Evolutionary conservation across 2,888 invertebrate genomes (phyloP), one percentile per base, ranked within the genome.

Genomic region (Netelia melanura): DNA sequence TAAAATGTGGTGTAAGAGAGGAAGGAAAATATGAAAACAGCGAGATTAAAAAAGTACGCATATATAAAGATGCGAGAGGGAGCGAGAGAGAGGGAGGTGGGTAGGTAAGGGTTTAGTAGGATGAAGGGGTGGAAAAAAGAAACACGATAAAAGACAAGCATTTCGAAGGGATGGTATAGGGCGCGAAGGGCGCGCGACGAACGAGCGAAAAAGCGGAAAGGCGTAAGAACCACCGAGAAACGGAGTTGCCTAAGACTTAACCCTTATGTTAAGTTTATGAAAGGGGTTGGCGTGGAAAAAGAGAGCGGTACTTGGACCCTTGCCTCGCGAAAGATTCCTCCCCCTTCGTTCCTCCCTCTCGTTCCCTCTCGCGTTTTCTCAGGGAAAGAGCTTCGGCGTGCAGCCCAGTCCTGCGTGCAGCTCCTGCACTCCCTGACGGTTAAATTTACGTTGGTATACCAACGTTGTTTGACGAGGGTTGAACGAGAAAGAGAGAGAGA

Each of bases 231-330:
- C 54, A 64, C 61, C 67, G 48, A 44, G 68, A 62, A 54, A 54
- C 54, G 74, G 75, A 84, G 82, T 83, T 83, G 71, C 80, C 84
- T 84, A 82, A 88, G 89, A 89, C 89, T 90, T 88, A 89, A 89
- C 89, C 90, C 90, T 90, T 90, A 87, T 87, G 89, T 88, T 88
- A 88, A 89, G 89, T 90, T 91, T 88, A 89, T 88, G 89, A 90
- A 89, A 83, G 88, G 86, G 75, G 74, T 58, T 48, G 61, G 48
- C 30, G 21, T 38, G 21, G 67, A 68, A 44, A 48, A 56, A 56
- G 64, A 48, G 48, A 56, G 43, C 43, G 43, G n/a, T n/a, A 30
- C 5, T 11, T 21, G 3, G 10, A n/a, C 52, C 10, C 52, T 52
- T 52, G 10, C n/a, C 11, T 54, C 14, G 38, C 38, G 38, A 38